Evolutionary conservation across 2,888 invertebrate species (phyloP), one percentile per base, ranked within the genome.

Genomic region (Clistopyga incitator): DNA sequence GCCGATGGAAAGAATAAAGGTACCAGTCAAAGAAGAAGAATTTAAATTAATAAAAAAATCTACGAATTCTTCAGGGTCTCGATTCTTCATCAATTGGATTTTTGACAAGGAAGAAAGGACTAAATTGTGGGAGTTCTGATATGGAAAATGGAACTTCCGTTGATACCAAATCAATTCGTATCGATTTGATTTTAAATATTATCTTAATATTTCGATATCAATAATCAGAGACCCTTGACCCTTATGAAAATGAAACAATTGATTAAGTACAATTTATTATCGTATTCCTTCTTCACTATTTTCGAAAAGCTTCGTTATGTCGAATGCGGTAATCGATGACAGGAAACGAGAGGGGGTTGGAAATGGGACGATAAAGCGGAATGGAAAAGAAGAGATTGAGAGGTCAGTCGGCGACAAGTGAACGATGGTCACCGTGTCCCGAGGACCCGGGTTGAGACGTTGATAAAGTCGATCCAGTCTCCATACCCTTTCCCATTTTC

Each of bases 371-470:
- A 79, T 71, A 71, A 79, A 76, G 20, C 23, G 50, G 61, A 78
- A 52, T 54, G 67, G 52, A n/a, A 67, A 72, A 72, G 47, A 61
- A 68, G 71, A 80, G 79, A 77, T 72, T 76, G 79, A 79, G 65
- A 70, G 70, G 71, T 79, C 71, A 68, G 71, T 83, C n/a, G 71
- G 52, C 71, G 82, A 82, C 82, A 59, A 79, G 76, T 72, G 79
- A 79, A 56, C 76, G 71, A 83, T 76, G 71, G 75, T 11, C n/a
- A 20, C 76, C 38, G 20, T 29, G 65, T 25, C 1, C 42, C 45
- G 56, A 77, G 52, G 15, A 29, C 59, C 1, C 23, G 47, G 18
- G 38, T 61, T 54, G 23, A 15, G 50, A 80, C 80, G 45, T 74
- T 84, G 47, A 80, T 74, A 77, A 80, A 84, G 72, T 68, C 54